A percentile compares a stretch with the other conserved stretches of the same genome.
Conservation (phyloP, 92 coral and sea anemone genomes). For the Bergia sp. region DNA sequence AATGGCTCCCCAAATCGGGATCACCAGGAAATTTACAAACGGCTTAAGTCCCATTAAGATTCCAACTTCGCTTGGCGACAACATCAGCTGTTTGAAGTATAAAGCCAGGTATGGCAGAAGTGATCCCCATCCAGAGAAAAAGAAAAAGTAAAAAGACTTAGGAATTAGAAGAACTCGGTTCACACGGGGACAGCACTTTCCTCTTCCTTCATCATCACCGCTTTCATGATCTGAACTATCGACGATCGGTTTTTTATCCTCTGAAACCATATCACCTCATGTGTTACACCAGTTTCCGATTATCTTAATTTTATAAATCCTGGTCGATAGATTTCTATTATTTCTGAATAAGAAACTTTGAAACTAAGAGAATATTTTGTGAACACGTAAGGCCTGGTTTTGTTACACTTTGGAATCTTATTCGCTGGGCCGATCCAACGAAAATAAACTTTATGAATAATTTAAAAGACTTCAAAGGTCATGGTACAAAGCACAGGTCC, state of each 20-base stretch:
- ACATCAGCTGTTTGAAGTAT: conserved; percentile 95
- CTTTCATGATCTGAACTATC: conserved; percentile 49
- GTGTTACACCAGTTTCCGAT: background rate
- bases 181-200: conserved; percentile 87
- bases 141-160: conserved; percentile 90
- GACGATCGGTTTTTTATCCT: conserved; percentile 70
- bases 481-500: conserved; percentile 28
- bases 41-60: conserved; percentile 98
- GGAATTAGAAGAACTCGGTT: conserved; percentile 92
- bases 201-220: conserved; percentile 42
- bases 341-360: conserved; percentile 18
- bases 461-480: conserved; percentile 24
- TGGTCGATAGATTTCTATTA: background rate
- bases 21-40: conserved; percentile 95
- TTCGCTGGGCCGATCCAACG: conserved; percentile 14
- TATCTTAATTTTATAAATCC: background rate
- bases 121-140: conserved; percentile 99
- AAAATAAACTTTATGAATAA: conserved; percentile 21
- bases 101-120: conserved; percentile 94
- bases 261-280: conserved; percentile 42
- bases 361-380: conserved; percentile 20
- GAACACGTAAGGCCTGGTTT: conserved; percentile 46
- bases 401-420: conserved; percentile 21
- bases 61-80: conserved; percentile 98
- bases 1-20: conserved; percentile 99